phyloP scores from a whole-genome alignment of 2,888 invertebrate genomes.

The Rhogogaster chlorosoma region DNA sequence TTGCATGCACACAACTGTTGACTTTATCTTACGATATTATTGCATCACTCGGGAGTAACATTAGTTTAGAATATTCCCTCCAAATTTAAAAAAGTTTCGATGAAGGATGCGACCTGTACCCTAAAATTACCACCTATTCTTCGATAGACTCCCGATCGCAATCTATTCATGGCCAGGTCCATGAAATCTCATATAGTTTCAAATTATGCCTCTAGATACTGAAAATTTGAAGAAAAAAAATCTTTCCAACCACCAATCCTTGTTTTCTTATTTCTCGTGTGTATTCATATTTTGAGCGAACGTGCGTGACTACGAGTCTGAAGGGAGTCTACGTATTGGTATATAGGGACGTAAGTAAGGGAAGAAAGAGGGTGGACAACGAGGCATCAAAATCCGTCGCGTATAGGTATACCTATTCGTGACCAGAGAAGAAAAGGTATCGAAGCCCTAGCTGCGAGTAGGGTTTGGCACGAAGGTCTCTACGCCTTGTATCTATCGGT shows the following conservation, averaged over 20 bases:
- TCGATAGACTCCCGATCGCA: too few species aligned
- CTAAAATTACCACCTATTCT: too few species aligned
- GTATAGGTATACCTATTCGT: constrained; percentile 5
- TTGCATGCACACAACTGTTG: too few species aligned
- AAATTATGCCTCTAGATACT: too few species aligned
- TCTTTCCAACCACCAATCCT: neutral
- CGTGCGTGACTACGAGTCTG: constrained; percentile 1
- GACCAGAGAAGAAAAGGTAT: constrained; percentile 3
- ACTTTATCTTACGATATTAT: too few species aligned
- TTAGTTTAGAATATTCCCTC: too few species aligned
- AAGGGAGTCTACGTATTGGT: neutral
- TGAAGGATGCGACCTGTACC: too few species aligned
- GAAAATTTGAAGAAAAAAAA: too few species aligned
- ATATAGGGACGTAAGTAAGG: neutral
- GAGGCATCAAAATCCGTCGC: neutral
- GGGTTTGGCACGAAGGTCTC: constrained; percentile 16
- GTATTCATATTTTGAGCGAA: neutral
- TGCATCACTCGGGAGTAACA: too few species aligned
- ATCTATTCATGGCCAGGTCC: too few species aligned
- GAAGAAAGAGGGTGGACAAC: neutral
- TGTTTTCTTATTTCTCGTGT: neutral
- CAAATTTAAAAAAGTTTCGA: too few species aligned
- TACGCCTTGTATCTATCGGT: neutral
- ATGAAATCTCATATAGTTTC: too few species aligned
- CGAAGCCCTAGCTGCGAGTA: neutral